Conservation (phyloP, 1,140 invertebrate species). For the Macrocentrus cingulum region DNA sequence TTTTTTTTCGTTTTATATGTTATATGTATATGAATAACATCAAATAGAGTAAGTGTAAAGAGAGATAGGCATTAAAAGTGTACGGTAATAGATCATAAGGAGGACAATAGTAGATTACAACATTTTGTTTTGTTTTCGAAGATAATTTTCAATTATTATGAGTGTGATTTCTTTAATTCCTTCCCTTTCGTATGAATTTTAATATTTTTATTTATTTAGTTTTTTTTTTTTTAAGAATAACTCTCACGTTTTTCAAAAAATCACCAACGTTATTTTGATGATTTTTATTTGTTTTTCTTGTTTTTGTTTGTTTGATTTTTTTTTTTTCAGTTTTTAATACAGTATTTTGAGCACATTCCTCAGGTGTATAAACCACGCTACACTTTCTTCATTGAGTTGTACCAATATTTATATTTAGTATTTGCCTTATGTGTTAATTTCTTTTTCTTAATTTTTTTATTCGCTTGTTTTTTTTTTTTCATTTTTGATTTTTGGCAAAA, state of each 20-base stretch:
- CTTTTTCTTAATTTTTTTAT: conserved; percentile 8
- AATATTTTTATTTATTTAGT: conserved; percentile 3
- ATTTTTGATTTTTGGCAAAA: no score
- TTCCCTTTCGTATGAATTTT: background rate
- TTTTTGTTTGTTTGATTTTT: conserved; percentile 15
- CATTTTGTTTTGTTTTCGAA: conserved; percentile 32
- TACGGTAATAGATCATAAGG: conserved; percentile 45
- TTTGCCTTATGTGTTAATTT: background rate
- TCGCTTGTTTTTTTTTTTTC: conserved; percentile 11
- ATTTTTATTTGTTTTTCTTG: background rate
- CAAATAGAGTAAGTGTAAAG: conserved; percentile 54
- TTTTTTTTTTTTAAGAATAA: background rate
- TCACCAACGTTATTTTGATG: background rate
- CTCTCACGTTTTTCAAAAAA: background rate
- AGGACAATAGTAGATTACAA: conserved; percentile 56
- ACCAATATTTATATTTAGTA: conserved; percentile 46
- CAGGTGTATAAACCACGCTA: conserved; percentile 57
- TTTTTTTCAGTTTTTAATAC: conserved; percentile 46
- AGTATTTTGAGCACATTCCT: conserved; percentile 59
- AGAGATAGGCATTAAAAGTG: conserved; percentile 56
- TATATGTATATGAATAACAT: conserved; percentile 43
- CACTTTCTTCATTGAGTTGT: conserved; percentile 57
- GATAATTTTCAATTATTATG: conserved; percentile 54
- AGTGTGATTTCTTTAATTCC: conserved; percentile 29
- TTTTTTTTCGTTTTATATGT: no score